Evolutionary conservation across 2,888 invertebrate species (phyloP), one percentile per base, ranked within the genome.

Genomic region (Cephus spinipes): DNA sequence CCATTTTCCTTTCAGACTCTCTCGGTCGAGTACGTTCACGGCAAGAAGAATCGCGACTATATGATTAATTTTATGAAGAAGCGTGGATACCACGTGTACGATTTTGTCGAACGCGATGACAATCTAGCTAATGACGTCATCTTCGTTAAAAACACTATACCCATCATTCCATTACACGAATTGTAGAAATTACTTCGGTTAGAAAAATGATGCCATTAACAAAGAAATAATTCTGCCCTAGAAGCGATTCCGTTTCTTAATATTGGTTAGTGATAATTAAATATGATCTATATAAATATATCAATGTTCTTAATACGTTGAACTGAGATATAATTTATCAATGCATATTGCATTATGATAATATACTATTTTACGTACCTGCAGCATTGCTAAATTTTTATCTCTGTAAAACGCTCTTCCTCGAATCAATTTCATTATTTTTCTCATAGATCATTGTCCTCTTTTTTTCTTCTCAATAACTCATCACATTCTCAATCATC

Each of bases 91-190:
- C 85, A 87, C 40, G 90, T 92, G 3, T 85, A 91, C 71, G 87
- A 87, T 73, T 90, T 90, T 80, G 92, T 93, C 4, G 90, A 91
- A 12, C 91, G 91, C 81, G 83, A 86, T 0, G 87, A 92, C 73
- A 90, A 92, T 86, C 85, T 93, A n/a, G 93, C 93, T 2, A 93
- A 93, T 83, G 93, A 93, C 83, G 90, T 92, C 78, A 93, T 93
- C 81, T 93, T 93, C 82, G 89, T 90, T 23, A 92, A 92, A 80
- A 92, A 80, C 86, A 31, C 6, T 2, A 9, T 23, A 9, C 9
- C 2, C 9, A 15, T 9, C 23, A 55, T 23, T 15, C 55, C 9
- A 2, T 55, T 23, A 9, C 0, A 9, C 55, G 23, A 55, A 55
- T 23, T 23, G 55, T 9, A 55, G 9, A 55, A 55, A 55, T 55